phyloP scores from a whole-genome alignment of 37 sponge, comb jelly and placozoan genomes.

The Hexactinellida sp. region DNA sequence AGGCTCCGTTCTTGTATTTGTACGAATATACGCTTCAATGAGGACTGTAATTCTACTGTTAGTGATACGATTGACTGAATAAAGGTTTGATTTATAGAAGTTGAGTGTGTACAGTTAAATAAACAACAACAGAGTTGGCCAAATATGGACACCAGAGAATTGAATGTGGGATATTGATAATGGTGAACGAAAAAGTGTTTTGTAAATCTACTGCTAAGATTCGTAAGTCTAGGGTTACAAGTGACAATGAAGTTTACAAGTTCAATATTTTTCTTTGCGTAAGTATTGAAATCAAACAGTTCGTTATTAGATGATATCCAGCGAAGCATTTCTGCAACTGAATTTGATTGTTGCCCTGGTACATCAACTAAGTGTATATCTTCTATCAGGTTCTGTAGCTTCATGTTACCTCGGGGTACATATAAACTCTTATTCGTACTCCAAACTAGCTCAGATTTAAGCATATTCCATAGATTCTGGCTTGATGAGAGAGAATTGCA shows the following conservation, averaged over 20 bases:
- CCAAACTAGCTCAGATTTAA: not conserved
- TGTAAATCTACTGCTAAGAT: not conserved
- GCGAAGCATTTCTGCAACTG: not conserved
- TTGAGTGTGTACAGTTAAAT: not conserved
- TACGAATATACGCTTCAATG: not conserved
- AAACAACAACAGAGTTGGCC: not conserved
- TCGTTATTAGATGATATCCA: not conserved
- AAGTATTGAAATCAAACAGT: not conserved
- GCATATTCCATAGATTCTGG: not conserved
- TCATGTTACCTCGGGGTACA: not conserved
- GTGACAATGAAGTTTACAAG: not conserved
- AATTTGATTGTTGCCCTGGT: not conserved
- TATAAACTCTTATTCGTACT: not conserved
- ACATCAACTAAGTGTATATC: not conserved
- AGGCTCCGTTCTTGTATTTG: not conserved
- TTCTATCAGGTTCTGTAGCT: not conserved
- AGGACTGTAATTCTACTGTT: not conserved
- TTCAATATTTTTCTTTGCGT: not conserved
- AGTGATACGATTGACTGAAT: not conserved
- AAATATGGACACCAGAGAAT: not conserved
- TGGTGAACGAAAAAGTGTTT: not conserved
- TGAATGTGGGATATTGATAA: not conserved
- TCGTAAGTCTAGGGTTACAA: not conserved
- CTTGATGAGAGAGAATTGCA: conserved; percentile 1
- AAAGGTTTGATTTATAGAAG: not conserved